Evolutionary conservation across 2,113 vertebrate genomes (phyloP).

Genomic region (Cheilinus undulatus): DNA sequence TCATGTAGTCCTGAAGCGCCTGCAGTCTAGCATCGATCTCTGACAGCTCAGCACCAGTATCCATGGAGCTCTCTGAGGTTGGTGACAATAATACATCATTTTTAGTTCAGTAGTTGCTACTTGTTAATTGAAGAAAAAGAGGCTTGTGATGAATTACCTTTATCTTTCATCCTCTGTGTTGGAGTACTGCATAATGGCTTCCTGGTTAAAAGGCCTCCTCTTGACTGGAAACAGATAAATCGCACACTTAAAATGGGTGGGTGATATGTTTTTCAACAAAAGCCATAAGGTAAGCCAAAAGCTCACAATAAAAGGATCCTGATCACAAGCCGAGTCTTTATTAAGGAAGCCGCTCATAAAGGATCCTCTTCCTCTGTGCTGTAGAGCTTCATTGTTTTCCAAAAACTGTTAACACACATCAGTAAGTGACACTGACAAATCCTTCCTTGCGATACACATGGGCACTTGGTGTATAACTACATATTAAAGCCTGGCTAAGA

Average conservation of each 20-base stretch:
- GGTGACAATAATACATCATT: background rate
- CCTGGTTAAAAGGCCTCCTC: slow-evolving; percentile 70
- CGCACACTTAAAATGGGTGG: background rate
- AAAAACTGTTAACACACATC: background rate
- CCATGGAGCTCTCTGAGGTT: slow-evolving; percentile 83
- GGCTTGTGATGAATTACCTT: slow-evolving; percentile 49
- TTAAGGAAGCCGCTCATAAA: background rate
- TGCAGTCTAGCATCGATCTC: slow-evolving; percentile 93
- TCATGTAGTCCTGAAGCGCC: slow-evolving; percentile 95
- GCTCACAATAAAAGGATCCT: background rate
- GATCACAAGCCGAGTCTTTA: background rate
- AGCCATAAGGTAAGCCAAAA: background rate
- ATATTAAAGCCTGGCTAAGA: too few relatives aligned
- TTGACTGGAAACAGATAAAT: slow-evolving; percentile 60
- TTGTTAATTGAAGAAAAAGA: background rate
- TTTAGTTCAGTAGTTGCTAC: background rate
- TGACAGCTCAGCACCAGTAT: slow-evolving; percentile 87
- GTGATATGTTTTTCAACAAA: slow-evolving; percentile 2
- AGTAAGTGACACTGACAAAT: too few relatives aligned
- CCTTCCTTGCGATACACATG: too few relatives aligned
- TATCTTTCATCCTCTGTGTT: slow-evolving; percentile 70
- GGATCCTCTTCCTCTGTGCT: background rate
- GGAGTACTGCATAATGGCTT: slow-evolving; percentile 84
- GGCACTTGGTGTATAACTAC: too few relatives aligned
- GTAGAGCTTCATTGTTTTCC: background rate